Base-by-base conservation (phyloP, 2,113 vertebrate species). In the Notarius quadriscutis region DNA sequence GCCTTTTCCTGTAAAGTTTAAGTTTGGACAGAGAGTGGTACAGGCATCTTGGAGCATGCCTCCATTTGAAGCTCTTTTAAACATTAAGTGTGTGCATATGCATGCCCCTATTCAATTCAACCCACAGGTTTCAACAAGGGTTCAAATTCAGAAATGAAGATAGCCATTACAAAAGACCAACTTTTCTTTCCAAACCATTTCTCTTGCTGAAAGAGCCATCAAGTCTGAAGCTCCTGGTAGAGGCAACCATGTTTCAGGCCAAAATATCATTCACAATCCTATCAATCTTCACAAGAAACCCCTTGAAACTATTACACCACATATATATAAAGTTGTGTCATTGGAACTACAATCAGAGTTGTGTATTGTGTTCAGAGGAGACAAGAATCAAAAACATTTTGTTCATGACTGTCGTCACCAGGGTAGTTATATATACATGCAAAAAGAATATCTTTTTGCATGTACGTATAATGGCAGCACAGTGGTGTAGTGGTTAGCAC, bases 51-150 rank as follows among this genome's bases (percentile, higher is more conserved):
- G 48, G 9, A 51, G 25, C 27, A 25, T 78, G 50, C 75, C 17
- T 55, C 50, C 71, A 74, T 74, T 74, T 50, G 12, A 75, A 22
- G 72, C 72, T 75, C 72, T 50, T 50, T 75, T 50, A 75, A 75
- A 75, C 72, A 22, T 22, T 50, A 10, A 5, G 8, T 20, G 20
- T 74, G 69, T 41, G 48, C 18, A 50, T 25, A 11, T 15, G 41
- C 9, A 25, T 50, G 9, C 30, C n/a, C 5, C 30, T 77, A 7
- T 77, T 55, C 15, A 53, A 30, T 55, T 55, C 25, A 55, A 78
- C 25, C 5, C 50, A 7, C 50, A 77, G 25, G 1, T 27, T 78
- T 30, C 27, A 5, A 78, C 75, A 78, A n/a, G 12, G 25, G 11
- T 14, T 53, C 11, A 78, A 27, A 51, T 75, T 20, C 41, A 51